Evolutionary conservation across 2,888 invertebrate genomes (phyloP).

Genomic region (Microctonus brassicae): DNA sequence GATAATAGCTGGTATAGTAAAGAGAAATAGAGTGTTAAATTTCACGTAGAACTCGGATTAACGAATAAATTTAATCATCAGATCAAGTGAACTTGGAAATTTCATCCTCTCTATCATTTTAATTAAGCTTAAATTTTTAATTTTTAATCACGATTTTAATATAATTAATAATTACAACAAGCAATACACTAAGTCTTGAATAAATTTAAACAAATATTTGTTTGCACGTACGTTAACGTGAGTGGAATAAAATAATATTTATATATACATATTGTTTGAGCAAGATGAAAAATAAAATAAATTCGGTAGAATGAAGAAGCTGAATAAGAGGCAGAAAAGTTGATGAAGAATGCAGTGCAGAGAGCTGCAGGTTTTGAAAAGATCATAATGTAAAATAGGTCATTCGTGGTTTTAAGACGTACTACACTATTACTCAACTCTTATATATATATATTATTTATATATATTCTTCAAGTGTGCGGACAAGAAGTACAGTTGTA

Average conservation of each 20-base stretch:
- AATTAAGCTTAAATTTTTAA: neutral
- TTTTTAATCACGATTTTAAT: neutral
- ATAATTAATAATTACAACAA: neutral
- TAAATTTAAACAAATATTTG: too few relatives aligned
- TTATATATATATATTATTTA: neutral
- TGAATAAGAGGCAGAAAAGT: neutral
- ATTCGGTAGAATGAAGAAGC: neutral
- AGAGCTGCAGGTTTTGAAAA: too few relatives aligned
- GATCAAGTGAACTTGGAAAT: slow-evolving; percentile 5
- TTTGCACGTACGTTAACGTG: too few relatives aligned
- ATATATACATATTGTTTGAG: too few relatives aligned
- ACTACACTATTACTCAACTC: slow-evolving; percentile 12
- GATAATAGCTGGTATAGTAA: neutral
- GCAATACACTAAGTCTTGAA: too few relatives aligned
- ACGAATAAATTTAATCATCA: slow-evolving; percentile 23
- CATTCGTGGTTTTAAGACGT: slow-evolving; percentile 43
- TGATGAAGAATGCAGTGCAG: slow-evolving; percentile 3
- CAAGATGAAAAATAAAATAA: too few relatives aligned
- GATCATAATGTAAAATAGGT: slow-evolving; percentile 55
- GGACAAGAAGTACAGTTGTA: neutral
- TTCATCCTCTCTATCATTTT: neutral
- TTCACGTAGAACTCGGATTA: slow-evolving; percentile 46
- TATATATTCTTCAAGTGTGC: neutral
- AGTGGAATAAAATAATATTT: neutral
- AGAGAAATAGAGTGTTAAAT: slow-evolving; percentile 40